Conservation (phyloP, 2,113 vertebrate genomes). For the Neoarius graeffei region DNA sequence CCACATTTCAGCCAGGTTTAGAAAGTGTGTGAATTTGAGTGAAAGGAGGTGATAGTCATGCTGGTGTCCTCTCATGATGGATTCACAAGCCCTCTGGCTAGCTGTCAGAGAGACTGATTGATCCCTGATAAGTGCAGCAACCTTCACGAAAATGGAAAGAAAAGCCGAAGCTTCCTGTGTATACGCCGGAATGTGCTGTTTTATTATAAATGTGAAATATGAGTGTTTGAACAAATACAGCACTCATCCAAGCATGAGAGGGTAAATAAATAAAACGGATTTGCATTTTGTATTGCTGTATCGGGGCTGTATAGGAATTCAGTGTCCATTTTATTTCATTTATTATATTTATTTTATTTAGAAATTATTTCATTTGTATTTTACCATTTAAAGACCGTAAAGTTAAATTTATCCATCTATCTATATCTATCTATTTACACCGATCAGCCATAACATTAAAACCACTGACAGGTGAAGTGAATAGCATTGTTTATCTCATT, state of each 20-base stretch:
- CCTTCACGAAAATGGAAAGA: constrained; percentile 28
- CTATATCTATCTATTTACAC: not conserved
- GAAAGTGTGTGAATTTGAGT: not conserved
- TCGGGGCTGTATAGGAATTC: not conserved
- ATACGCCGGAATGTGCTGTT: not conserved
- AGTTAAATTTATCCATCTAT: not conserved
- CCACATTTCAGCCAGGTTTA: not conserved
- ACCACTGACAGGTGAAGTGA: no score
- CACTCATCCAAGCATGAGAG: not conserved
- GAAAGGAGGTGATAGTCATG: constrained; percentile 6
- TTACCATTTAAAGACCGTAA: not conserved
- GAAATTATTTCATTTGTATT: not conserved
- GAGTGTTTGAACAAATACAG: not conserved
- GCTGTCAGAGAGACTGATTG: constrained; percentile 44
- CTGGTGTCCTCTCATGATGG: constrained; percentile 30
- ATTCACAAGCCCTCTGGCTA: constrained; percentile 37
- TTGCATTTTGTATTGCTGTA: not conserved
- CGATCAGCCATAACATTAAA: no score
- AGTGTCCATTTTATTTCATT: not conserved
- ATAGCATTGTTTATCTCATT: no score
- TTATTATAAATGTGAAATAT: not conserved
- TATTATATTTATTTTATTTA: not conserved
- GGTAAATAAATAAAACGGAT: not conserved
- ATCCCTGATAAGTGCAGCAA: constrained; percentile 28
- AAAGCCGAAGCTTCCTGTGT: constrained; percentile 7